Conservation (phyloP, 2,797 vertebrate species). For the Poeciliopsis gracilis region DNA sequence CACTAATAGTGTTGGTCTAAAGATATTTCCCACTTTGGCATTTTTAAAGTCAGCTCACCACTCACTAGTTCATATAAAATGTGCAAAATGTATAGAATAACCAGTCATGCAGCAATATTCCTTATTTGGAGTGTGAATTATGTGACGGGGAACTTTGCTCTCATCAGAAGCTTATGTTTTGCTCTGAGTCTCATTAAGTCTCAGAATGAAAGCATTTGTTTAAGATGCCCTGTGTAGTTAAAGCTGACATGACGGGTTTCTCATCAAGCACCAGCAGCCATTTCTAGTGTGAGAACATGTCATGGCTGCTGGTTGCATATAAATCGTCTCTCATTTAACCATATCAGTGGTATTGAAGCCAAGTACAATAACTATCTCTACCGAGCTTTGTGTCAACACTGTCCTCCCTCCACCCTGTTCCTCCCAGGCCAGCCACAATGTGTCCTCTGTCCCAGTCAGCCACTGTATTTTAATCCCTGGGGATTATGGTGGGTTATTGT, state of each 20-base stretch:
- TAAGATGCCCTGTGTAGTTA: not conserved
- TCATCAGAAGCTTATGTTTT: not conserved
- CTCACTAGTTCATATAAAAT: not conserved
- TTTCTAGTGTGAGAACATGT: not conserved
- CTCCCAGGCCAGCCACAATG: constrained; percentile 6
- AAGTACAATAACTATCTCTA: constrained; percentile 29
- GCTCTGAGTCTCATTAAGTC: not conserved
- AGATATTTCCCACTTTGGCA: not conserved
- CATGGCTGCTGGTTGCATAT: not conserved
- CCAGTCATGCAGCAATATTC: not conserved
- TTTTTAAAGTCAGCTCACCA: not conserved
- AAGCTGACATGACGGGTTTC: not conserved
- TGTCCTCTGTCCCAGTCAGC: constrained; percentile 50
- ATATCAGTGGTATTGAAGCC: constrained; percentile 11
- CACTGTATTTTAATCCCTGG: constrained; percentile 64
- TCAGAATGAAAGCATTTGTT: not conserved
- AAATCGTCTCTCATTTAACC: constrained; percentile 8
- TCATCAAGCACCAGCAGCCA: not conserved
- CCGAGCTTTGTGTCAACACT: constrained; percentile 36
- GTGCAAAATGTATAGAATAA: not conserved
- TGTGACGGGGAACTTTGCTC: not conserved
- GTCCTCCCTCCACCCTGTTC: constrained; percentile 3
- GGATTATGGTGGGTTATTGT: constrained; percentile 65
- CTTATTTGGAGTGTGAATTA: not conserved
- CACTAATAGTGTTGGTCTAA: not conserved